Conservation (phyloP, 2,113 vertebrate species). For the Progne subis region DNA sequence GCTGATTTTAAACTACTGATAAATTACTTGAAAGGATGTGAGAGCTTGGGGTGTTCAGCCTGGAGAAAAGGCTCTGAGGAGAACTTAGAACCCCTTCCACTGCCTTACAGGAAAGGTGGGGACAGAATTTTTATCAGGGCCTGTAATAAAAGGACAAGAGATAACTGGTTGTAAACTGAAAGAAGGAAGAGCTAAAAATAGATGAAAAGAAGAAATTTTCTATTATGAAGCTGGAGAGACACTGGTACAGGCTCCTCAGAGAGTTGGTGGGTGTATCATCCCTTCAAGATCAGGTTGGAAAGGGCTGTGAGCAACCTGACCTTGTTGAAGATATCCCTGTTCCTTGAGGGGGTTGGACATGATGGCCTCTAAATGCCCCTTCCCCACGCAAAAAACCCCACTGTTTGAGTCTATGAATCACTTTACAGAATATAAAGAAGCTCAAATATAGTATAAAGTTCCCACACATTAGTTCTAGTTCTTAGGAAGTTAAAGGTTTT, state of each 20-base stretch:
- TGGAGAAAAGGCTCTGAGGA: background rate
- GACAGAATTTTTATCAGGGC: background rate
- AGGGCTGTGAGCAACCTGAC: background rate
- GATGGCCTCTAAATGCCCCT: fast-evolving
- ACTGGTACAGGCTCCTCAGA: background rate
- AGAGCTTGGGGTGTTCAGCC: background rate
- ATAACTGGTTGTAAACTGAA: background rate
- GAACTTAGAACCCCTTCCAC: background rate
- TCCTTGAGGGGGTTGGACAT: fast-evolving
- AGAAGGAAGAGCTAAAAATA: background rate
- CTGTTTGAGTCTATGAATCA: fast-evolving
- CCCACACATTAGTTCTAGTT: fast-evolving
- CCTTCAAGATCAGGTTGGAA: fast-evolving
- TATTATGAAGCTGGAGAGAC: fast-evolving
- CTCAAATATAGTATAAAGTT: background rate
- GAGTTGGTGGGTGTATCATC: fast-evolving
- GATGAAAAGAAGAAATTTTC: background rate
- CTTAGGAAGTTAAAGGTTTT: background rate
- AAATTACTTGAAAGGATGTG: background rate
- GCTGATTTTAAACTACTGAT: background rate
- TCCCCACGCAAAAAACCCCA: background rate
- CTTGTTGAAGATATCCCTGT: too few species aligned
- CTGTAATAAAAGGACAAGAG: background rate
- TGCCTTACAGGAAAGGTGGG: background rate
- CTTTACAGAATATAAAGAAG: background rate